phyloP scores from a whole-genome alignment of 23 tunicate species.

The Halocynthia roretzi region DNA sequence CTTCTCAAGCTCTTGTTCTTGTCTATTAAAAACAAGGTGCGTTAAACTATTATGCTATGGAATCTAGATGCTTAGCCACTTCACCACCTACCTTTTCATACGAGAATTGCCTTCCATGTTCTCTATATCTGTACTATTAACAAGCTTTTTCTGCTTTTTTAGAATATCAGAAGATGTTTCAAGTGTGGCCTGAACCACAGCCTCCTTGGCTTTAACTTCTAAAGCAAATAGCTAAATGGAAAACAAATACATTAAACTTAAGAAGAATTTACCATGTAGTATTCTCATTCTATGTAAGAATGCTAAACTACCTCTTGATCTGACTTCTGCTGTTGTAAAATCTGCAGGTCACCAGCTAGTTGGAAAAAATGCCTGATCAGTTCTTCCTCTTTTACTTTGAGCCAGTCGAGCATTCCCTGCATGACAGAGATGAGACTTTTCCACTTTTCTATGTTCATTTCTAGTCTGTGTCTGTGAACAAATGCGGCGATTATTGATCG shows the following conservation, averaged over 20 bases:
- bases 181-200: conserved; percentile 7
- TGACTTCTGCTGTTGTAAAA: conserved; percentile 40
- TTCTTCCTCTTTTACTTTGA: conserved; percentile 55
- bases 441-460: conserved; percentile 40
- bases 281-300: conserved; percentile 23
- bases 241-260: conserved; percentile 5
- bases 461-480: conserved; percentile 16
- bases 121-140: not conserved
- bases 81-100: not conserved
- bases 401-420: conserved; percentile 51
- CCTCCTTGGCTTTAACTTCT: conserved; percentile 21
- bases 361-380: conserved; percentile 29
- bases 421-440: conserved; percentile 23
- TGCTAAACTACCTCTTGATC: conserved; percentile 39
- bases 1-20: conserved; percentile 12
- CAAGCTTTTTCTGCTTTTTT: not conserved
- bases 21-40: not conserved
- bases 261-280: not conserved
- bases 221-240: conserved; percentile 4
- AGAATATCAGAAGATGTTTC: conserved; percentile 12
- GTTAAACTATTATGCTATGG: not conserved
- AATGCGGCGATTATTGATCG: no score
- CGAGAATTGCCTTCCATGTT: not conserved
- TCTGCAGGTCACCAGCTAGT: conserved; percentile 28
- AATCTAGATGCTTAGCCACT: not conserved